Conservation (phyloP, 2,888 invertebrate genomes). For the Vesta saturnalis region DNA sequence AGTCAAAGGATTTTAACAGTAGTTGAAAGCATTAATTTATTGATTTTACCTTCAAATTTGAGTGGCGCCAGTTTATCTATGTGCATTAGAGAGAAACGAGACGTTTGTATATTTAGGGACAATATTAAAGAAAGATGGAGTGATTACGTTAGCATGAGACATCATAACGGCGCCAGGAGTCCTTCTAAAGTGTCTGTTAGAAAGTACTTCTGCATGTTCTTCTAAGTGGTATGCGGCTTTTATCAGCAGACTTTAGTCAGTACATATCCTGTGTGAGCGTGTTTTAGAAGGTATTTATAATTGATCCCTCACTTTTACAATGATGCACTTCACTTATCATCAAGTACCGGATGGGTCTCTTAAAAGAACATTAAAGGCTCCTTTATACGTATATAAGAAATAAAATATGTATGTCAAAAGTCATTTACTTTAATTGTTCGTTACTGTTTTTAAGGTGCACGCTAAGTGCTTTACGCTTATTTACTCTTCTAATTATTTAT, state of each 20-base stretch:
- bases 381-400: background rate
- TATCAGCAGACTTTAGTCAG: constrained; percentile 50
- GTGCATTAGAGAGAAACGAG: constrained; percentile 22
- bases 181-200: constrained; percentile 48
- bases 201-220: constrained; percentile 55
- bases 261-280: constrained; percentile 49
- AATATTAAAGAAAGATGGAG: constrained; percentile 24
- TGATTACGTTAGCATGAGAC: constrained; percentile 24
- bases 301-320: constrained; percentile 38
- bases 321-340: constrained; percentile 37
- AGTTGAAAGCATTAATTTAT: constrained; percentile 1
- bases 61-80: constrained; percentile 23
- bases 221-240: constrained; percentile 51
- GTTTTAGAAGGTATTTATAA: constrained; percentile 47
- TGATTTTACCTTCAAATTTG: constrained; percentile 4
- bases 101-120: constrained; percentile 22
- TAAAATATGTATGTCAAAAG: constrained; percentile 24
- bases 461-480: constrained; percentile 27
- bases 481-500: constrained; percentile 9
- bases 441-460: constrained; percentile 24
- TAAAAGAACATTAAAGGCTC: constrained; percentile 18
- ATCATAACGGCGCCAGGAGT: constrained; percentile 50
- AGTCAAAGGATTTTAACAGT: constrained; percentile 1
- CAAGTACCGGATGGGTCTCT: constrained; percentile 25
- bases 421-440: constrained; percentile 14